Base-by-base conservation (phyloP, 2,888 invertebrate species). In the Lamproptera curius region DNA sequence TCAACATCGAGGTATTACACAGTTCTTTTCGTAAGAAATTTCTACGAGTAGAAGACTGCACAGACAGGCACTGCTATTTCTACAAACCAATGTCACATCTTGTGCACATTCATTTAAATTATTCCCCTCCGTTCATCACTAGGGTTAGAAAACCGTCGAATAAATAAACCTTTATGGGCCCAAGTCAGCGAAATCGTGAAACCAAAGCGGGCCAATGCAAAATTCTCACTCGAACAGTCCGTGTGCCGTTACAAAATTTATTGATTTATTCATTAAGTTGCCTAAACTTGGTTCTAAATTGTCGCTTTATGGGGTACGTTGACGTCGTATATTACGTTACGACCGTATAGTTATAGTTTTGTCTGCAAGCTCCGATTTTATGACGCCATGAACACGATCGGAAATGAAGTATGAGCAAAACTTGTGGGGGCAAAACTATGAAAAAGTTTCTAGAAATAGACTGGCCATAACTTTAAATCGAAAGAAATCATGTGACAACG, bases 191-290 rank as follows among this genome's bases (percentile, higher is more conserved):
- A 66, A 65, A 59, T 58, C 53, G 51, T 50, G 53, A 47, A 53
- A 51, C 55, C 57, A 56, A 51, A 51, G 58, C 56, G 54, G 40
- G 49, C 52, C 56, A 52, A 61, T 60, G 69, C 66, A 65, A 70
- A n/a, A 68, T 73, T 70, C 70, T 63, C 64, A 68, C 67, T 68
- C 65, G 61, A 57, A 39, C 57, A 53, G 43, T 52, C 53, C 49
- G 55, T 54, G 51, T 52, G 46, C 54, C 52, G 54, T 56, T 63
- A 62, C 58, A 59, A 62, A 67, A 62, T 60, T 17, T 72, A 76
- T 76, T 69, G 73, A 77, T 75, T 63, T 74, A 74, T 73, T 73
- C 74, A 75, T 73, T 73, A 71, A 61, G 63, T 70, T 65, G 56
- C 63, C 34, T 57, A 56, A 64, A 71, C 62, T 67, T 62, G 64